phyloP scores from a whole-genome alignment of 2,113 vertebrate genomes.

The Tenrec ecaudatus region DNA sequence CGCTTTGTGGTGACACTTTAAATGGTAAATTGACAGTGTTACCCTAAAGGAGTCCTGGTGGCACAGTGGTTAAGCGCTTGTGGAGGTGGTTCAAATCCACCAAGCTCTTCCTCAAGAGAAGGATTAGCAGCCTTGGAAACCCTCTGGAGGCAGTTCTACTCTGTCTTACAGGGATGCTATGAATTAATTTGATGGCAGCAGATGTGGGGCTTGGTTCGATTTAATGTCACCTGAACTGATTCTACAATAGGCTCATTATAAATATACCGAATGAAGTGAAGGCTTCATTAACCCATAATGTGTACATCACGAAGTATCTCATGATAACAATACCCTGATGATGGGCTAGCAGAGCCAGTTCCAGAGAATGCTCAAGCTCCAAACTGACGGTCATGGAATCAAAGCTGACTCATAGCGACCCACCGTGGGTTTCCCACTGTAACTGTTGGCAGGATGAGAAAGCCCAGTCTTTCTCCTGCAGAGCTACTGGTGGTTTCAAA shows the following conservation, averaged over 20 bases:
- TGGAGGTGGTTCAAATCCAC: background rate
- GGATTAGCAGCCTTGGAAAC: background rate
- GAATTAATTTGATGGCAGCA: background rate
- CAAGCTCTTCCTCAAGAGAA: background rate
- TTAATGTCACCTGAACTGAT: background rate
- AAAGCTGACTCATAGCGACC: no score
- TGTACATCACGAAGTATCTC: background rate
- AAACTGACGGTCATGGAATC: no score
- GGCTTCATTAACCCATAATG: background rate
- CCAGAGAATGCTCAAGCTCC: no score
- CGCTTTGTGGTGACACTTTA: no score
- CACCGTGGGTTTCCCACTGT: background rate
- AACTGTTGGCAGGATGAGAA: no score
- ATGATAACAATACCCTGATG: background rate
- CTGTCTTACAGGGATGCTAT: background rate
- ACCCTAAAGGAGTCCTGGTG: no score
- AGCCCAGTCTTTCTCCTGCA: background rate
- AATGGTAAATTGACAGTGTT: no score
- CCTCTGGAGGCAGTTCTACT: background rate
- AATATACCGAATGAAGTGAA: background rate
- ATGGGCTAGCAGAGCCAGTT: background rate
- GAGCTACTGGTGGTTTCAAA: background rate
- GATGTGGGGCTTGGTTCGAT: background rate
- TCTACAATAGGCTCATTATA: background rate
- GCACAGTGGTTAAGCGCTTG: background rate